These are phyloP conservation scores for Mastigias papua DNA, from an alignment of 30 jellyfish, hydroid and myxozoan genomes.

Conservation along the genomic window DNA sequence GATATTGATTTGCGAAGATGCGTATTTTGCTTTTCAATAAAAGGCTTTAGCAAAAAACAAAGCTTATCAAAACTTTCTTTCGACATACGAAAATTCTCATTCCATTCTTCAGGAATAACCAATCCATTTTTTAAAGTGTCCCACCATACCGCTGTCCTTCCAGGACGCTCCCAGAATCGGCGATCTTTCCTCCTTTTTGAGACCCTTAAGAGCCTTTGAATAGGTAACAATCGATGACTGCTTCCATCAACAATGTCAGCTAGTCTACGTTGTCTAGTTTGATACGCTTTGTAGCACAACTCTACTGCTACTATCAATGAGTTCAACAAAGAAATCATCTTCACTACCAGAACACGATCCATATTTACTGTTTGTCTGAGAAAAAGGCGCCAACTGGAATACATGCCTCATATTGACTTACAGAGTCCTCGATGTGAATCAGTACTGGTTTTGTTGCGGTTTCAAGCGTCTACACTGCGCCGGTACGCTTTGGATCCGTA, in stretches of 20 bases:
- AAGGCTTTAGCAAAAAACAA: constrained; percentile 26
- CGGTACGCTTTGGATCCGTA: background rate
- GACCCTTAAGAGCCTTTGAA: constrained; percentile 7
- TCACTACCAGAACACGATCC: background rate
- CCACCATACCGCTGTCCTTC: constrained; percentile 61
- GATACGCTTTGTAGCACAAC: background rate
- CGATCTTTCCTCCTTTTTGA: background rate
- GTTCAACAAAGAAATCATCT: background rate
- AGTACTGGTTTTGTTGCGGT: background rate
- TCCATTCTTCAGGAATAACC: constrained; percentile 48
- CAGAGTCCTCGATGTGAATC: background rate
- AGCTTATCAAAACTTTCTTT: constrained; percentile 22
- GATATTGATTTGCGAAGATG: constrained; percentile 40
- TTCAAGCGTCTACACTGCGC: background rate
- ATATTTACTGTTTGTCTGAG: background rate
- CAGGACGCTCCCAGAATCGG: constrained; percentile 45
- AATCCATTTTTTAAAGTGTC: constrained; percentile 1
- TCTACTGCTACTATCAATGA: background rate
- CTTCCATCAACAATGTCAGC: background rate
- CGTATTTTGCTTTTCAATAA: constrained; percentile 39
- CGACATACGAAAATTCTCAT: constrained; percentile 42
- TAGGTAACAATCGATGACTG: background rate
- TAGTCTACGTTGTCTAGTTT: background rate
- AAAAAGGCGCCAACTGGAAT: background rate
- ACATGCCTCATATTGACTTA: background rate